A percentile compares a stretch with the other conserved stretches of the same genome.
Conservation (phyloP, 2,797 vertebrate species). For the Sebastes dallii region DNA sequence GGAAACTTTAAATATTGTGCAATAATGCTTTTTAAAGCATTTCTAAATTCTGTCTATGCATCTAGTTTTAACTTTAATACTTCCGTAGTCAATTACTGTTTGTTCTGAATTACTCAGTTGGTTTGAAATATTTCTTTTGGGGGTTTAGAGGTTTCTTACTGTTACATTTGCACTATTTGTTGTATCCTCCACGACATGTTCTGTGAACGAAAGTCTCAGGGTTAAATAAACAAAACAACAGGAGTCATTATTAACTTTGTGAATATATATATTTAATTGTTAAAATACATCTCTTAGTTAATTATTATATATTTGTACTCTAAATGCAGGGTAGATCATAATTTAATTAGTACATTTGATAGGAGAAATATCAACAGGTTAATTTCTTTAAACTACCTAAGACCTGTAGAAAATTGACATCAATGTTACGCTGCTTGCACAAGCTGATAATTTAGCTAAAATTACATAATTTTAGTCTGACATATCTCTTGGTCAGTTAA, state of each 20-base stretch:
- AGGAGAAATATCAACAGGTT: conserved; percentile 17
- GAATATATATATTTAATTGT: conserved; percentile 67
- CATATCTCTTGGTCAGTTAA: not conserved
- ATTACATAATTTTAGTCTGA: not conserved
- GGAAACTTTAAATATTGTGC: not conserved
- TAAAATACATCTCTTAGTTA: conserved; percentile 69
- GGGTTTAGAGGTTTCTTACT: conserved; percentile 7
- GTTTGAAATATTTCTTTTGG: conserved; percentile 4
- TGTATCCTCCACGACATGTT: conserved; percentile 28
- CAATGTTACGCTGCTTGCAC: conserved; percentile 8
- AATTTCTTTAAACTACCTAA: conserved; percentile 27
- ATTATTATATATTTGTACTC: conserved; percentile 3
- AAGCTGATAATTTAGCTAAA: conserved; percentile 9
- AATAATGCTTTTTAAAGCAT: not conserved
- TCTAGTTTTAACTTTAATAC: not conserved
- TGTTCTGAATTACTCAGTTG: conserved; percentile 1
- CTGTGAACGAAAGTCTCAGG: conserved; percentile 50
- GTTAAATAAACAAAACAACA: conserved; percentile 50
- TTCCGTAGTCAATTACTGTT: not conserved
- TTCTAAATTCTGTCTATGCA: not conserved
- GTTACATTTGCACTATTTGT: conserved; percentile 32
- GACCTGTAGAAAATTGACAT: conserved; percentile 44
- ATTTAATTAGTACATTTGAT: conserved; percentile 36
- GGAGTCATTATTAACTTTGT: conserved; percentile 21
- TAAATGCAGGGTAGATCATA: conserved; percentile 20